Evolutionary conservation across 2,888 invertebrate species (phyloP), one percentile per base, ranked within the genome.

Genomic region (Argyresthia goedartella): DNA sequence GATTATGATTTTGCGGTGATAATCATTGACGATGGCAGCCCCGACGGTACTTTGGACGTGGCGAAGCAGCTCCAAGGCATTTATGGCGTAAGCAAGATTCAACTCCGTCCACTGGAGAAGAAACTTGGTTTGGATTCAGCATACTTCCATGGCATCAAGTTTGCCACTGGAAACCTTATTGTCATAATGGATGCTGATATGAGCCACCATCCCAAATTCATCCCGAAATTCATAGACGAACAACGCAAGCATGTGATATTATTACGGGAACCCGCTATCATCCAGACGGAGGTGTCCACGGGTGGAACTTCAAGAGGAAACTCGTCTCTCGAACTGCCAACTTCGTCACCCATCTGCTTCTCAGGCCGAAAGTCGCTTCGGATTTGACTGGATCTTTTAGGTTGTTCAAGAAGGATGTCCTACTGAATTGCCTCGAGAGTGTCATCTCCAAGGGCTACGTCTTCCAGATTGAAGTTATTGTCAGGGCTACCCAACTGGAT

Each of bases 401-500:
- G 59, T 87, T 99, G 42, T 99, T 99, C 78, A 95, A 95, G 65
- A 97, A 95, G 71, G 89, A 93, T 48, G 93, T 96, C 1, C 79
- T 99, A 49, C 91, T 96, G 68, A 92, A 93, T 60, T 87, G 99
- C 53, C 95, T 98, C 41, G 87, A 92, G 49, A 91, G 93, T 53
- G 98, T 98, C 73, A 93, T 97, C 0, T 98, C 98, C 0, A 99
- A 98, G 77, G 99, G 99, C 50, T 99, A 99, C 73, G 98, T 98
- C 1, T 99, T 99, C 76, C 99, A 99, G 89, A 99, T 99, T 98
- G 99, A 99, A 87, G 99, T 99, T 96, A 93, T 99, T 53, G 92
- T 99, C 14, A 89, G 97, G 61, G 99, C 99, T 0, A 89, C 96
- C 50, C 95, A 97, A 70, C 87, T 93, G 52, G 91, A 92, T 34